These are phyloP conservation scores for Andricus quercusramuli DNA, from an alignment of 2,888 invertebrate genomes.

Conservation along the genomic window DNA sequence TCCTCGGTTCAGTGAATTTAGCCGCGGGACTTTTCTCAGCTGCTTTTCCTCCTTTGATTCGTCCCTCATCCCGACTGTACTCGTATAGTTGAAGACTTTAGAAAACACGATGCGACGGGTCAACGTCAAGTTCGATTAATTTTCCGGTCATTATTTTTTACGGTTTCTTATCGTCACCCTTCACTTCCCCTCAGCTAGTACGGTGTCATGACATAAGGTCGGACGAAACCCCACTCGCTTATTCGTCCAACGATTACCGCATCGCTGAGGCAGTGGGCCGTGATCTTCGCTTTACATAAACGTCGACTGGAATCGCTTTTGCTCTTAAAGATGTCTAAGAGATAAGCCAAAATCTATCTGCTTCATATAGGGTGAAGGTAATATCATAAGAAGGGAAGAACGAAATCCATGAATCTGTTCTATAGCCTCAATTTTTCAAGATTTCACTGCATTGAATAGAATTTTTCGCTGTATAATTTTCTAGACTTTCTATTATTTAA, in stretches of 20 bases:
- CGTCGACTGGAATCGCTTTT: slow-evolving; percentile 67
- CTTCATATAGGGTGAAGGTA: not conserved
- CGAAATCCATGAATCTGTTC: not conserved
- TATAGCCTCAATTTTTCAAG: not conserved
- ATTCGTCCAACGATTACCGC: slow-evolving; percentile 66
- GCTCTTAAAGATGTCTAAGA: slow-evolving; percentile 71
- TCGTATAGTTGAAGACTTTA: slow-evolving; percentile 65
- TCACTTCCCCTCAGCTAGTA: not conserved
- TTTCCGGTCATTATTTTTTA: slow-evolving; percentile 78
- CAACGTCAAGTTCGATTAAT: slow-evolving; percentile 76
- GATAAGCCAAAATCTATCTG: slow-evolving; percentile 60
- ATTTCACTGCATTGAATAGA: not conserved
- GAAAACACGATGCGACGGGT: slow-evolving; percentile 71
- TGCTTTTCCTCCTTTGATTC: slow-evolving; percentile 48
- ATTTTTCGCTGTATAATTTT: no score
- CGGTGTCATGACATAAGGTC: slow-evolving; percentile 47
- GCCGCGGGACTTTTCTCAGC: not conserved
- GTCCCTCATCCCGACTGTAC: slow-evolving; percentile 43
- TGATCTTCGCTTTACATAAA: slow-evolving; percentile 70
- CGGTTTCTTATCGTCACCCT: slow-evolving; percentile 58
- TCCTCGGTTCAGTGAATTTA: not conserved
- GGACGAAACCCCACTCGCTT: slow-evolving; percentile 44
- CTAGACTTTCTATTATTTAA: no score
- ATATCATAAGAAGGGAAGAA: not conserved
- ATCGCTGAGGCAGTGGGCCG: slow-evolving; percentile 55